A percentile compares a stretch with the other conserved stretches of the same genome.
These are phyloP conservation scores for Malacoraja senta DNA, from an alignment of 2,797 vertebrate genomes.

Conservation along the genomic window DNA sequence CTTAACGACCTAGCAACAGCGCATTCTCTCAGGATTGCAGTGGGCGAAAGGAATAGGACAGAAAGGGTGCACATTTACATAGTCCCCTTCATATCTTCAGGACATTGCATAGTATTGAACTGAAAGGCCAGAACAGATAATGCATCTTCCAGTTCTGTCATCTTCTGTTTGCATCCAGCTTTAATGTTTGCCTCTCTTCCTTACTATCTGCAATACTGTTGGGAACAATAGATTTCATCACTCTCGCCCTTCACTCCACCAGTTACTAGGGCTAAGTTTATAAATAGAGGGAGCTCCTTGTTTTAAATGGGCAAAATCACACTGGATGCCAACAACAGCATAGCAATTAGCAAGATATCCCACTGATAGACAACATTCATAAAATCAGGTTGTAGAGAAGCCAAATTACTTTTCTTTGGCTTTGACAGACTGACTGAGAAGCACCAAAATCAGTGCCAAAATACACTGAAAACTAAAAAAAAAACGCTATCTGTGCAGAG, in stretches of 20 bases:
- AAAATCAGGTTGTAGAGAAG: background rate
- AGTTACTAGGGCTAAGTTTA: background rate
- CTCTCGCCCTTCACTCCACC: background rate
- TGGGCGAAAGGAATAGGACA: background rate
- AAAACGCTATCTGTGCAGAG: background rate
- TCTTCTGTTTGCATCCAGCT: background rate
- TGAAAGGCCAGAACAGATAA: background rate
- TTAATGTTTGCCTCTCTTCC: background rate
- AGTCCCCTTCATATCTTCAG: background rate
- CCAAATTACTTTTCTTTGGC: background rate
- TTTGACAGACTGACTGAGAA: background rate
- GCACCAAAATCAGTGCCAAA: background rate
- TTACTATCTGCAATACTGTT: background rate
- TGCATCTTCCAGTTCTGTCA: background rate
- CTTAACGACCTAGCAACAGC: background rate
- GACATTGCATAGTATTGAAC: background rate
- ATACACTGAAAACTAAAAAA: background rate
- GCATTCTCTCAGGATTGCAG: background rate
- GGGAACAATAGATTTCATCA: background rate
- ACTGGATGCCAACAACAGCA: background rate
- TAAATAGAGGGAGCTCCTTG: background rate
- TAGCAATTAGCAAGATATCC: too few relatives aligned
- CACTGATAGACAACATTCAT: background rate
- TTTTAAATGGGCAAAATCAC: background rate
- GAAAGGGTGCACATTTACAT: background rate